Percentiles rank a stretch among this genome's conserved stretches.
phyloP scores from a whole-genome alignment of 2,797 vertebrate species.

The Myripristis jacobus region DNA sequence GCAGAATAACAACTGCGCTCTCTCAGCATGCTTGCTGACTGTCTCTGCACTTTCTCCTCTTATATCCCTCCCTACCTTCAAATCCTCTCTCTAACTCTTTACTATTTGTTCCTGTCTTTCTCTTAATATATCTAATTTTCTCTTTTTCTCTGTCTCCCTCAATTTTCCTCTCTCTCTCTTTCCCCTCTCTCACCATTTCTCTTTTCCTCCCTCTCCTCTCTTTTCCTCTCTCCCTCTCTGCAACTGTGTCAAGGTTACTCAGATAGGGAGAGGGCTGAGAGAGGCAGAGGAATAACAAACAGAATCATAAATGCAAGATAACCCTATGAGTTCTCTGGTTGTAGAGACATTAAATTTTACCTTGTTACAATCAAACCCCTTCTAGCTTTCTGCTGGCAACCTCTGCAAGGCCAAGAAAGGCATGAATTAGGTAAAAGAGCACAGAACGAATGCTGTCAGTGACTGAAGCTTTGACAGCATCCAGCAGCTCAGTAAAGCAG shows the following conservation, averaged over 20 bases:
- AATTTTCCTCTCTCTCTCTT: slow-evolving; percentile 23
- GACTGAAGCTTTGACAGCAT: neutral
- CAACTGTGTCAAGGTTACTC: slow-evolving; percentile 69
- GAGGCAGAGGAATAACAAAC: slow-evolving; percentile 65
- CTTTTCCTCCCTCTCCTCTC: slow-evolving; percentile 47
- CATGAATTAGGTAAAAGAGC: neutral
- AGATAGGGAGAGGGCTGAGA: slow-evolving; percentile 45
- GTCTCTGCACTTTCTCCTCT: slow-evolving; percentile 12
- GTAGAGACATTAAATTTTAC: slow-evolving; percentile 56
- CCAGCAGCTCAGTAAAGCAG: neutral
- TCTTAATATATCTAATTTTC: slow-evolving; percentile 15
- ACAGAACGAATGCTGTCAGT: neutral
- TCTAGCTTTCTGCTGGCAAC: slow-evolving; percentile 30
- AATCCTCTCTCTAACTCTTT: slow-evolving; percentile 3
- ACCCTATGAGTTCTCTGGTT: slow-evolving; percentile 38
- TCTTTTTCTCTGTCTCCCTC: slow-evolving; percentile 8
- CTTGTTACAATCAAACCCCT: slow-evolving; percentile 58
- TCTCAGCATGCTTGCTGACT: neutral
- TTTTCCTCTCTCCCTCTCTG: slow-evolving; percentile 19
- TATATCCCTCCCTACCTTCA: slow-evolving; percentile 1
- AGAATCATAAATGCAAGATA: slow-evolving; percentile 66
- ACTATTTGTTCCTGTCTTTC: slow-evolving; percentile 20
- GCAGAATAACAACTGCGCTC: slow-evolving; percentile 1
- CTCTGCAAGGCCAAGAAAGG: slow-evolving; percentile 44
- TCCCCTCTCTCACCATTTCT: slow-evolving; percentile 36